Evolutionary conservation across 2,797 vertebrate genomes (phyloP), one percentile per base, ranked within the genome.

Genomic region (Rhadinocentrus ornatus): DNA sequence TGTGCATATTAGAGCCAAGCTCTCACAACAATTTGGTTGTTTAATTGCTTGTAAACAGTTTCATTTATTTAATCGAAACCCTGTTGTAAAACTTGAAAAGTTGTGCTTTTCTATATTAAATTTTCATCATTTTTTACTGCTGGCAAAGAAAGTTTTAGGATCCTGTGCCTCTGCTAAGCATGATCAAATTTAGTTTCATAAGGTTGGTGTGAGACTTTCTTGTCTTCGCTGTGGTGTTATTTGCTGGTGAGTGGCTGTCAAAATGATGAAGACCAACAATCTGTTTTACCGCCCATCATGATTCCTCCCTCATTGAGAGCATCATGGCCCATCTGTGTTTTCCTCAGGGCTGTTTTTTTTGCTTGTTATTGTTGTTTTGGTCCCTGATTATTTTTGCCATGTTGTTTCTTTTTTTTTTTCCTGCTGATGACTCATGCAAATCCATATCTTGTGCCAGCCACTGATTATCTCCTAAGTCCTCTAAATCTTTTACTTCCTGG

Each of bases 251-350:
- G 29, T 75, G 52, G 65, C 20, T 81, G 65, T 69, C 69, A 29
- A 74, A 67, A 71, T 61, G 56, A 60, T 61, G 41, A 79, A 83
- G 71, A 72, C 69, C 68, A 64, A 76, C 69, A 61, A 74, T 80
- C 76, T 81, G 78, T 75, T 67, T 82, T 74, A 68, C 71, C 73
- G 56, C 71, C 64, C 62, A 41, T 81, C 63, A 68, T 75, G 59
- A 76, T 74, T 81, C 73, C 64, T 65, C 69, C 68, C 75, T 82
- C 67, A 71, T 83, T 64, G 74, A 61, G 44, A 67, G 73, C 74
- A 52, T 84, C 57, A 27, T 58, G 53, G 63, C 56, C 86, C 87
- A 84, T 89, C 87, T 91, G 87, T 84, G 75, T 75, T 83, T 84
- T 86, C 79, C 82, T 88, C 57, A 53, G 58, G 69, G 77, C 80